These are phyloP conservation scores for Trachelus iudaicus DNA, from an alignment of 2,888 invertebrate species.

Conservation along the genomic window DNA sequence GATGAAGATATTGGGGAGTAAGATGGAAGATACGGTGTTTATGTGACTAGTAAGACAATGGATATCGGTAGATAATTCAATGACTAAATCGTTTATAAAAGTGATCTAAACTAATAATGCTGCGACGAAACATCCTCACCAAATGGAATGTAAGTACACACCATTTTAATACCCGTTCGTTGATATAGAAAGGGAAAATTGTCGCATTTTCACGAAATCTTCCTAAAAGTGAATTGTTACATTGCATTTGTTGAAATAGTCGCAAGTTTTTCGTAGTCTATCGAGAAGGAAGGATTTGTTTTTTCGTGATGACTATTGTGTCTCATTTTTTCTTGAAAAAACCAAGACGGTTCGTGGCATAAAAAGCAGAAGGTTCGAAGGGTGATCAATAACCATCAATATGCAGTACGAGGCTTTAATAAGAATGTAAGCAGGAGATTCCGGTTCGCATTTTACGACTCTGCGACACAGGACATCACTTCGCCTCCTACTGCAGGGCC, in stretches of 20 bases:
- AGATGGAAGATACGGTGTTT: background rate
- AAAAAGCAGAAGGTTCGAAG: background rate
- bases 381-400: conserved; percentile 60
- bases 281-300: background rate
- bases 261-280: background rate
- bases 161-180: background rate
- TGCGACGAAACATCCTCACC: background rate
- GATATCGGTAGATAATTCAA: background rate
- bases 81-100: background rate
- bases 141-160: background rate
- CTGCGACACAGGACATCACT: conserved; percentile 62
- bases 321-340: background rate
- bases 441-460: conserved; percentile 50
- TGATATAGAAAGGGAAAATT: background rate
- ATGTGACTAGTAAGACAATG: background rate
- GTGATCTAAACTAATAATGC: background rate
- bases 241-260: background rate
- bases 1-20: background rate
- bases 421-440: conserved; percentile 40
- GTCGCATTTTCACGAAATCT: background rate
- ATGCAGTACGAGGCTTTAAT: conserved; percentile 57
- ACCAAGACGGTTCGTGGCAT: background rate
- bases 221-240: background rate
- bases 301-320: background rate
- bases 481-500: conserved; percentile 52